Evolutionary conservation across 35 echinoderm and acorn worm genomes (phyloP).

Genomic region (Apostichopus japonicus): DNA sequence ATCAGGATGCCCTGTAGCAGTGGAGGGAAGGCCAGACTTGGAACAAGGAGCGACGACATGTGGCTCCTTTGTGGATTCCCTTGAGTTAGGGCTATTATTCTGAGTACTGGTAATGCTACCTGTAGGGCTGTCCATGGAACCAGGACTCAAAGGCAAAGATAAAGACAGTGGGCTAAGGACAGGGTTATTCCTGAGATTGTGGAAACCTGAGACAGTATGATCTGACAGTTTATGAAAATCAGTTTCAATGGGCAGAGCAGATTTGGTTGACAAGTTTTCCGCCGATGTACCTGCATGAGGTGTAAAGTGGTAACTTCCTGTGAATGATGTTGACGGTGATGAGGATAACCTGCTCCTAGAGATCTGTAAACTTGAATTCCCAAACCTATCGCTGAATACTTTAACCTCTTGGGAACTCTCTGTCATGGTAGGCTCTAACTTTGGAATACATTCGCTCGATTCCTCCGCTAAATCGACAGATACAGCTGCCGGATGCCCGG

Average conservation of each 20-base stretch:
- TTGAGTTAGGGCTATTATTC: neutral
- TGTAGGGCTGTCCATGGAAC: conserved; percentile 4
- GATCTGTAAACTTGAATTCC: neutral
- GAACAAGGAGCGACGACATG: neutral
- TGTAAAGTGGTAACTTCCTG: neutral
- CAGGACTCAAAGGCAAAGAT: conserved; percentile 28
- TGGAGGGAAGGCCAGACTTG: neutral
- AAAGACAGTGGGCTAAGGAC: neutral
- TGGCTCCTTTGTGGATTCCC: neutral
- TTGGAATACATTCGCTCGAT: neutral
- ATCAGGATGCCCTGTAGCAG: neutral
- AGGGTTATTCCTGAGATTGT: neutral
- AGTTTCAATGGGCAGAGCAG: neutral
- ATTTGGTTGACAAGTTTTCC: neutral
- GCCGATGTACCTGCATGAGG: neutral
- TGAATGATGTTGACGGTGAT: neutral
- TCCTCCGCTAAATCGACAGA: neutral
- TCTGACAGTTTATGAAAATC: neutral
- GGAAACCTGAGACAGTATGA: neutral
- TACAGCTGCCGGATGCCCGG: neutral
- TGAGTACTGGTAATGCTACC: neutral
- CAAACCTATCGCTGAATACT: neutral
- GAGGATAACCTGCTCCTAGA: neutral
- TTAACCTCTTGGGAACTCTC: neutral
- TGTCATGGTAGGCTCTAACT: neutral